Evolutionary conservation across 2,113 vertebrate species (phyloP).

Genomic region (Callaeas wilsoni): DNA sequence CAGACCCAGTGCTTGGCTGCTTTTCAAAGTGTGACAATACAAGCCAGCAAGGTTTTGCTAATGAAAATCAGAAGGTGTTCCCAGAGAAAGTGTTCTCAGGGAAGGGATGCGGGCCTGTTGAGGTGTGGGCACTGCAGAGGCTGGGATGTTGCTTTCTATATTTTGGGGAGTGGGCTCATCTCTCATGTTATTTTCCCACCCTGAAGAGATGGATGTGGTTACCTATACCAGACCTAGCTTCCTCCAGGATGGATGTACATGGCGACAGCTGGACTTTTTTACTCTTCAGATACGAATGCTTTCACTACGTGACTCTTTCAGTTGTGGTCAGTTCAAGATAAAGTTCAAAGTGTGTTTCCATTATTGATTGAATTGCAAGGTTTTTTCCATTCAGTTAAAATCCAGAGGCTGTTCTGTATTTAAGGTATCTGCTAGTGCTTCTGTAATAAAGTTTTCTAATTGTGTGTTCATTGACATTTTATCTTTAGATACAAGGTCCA

Average conservation of each 20-base stretch:
- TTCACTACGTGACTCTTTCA: background rate
- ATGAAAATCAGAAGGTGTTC: background rate
- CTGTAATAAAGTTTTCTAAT: background rate
- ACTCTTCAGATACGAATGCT: background rate
- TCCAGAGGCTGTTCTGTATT: background rate
- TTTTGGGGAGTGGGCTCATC: background rate
- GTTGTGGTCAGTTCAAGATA: background rate
- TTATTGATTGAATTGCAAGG: background rate
- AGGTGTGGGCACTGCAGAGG: fast-evolving
- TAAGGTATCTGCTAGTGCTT: background rate
- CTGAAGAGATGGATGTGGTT: background rate
- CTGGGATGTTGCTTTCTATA: background rate
- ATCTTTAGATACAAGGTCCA: background rate
- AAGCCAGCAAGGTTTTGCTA: background rate
- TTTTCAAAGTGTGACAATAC: background rate
- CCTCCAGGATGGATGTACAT: background rate
- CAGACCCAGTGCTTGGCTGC: background rate
- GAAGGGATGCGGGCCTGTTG: background rate
- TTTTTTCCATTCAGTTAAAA: background rate
- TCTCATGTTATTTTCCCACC: background rate
- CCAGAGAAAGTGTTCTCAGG: background rate
- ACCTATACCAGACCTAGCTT: background rate
- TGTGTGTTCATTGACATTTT: background rate
- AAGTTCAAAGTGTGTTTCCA: background rate
- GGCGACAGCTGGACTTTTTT: background rate